Evolutionary conservation across 1,140 invertebrate genomes (phyloP), one percentile per base, ranked within the genome.

Genomic region (Melipona quadrifasciata): DNA sequence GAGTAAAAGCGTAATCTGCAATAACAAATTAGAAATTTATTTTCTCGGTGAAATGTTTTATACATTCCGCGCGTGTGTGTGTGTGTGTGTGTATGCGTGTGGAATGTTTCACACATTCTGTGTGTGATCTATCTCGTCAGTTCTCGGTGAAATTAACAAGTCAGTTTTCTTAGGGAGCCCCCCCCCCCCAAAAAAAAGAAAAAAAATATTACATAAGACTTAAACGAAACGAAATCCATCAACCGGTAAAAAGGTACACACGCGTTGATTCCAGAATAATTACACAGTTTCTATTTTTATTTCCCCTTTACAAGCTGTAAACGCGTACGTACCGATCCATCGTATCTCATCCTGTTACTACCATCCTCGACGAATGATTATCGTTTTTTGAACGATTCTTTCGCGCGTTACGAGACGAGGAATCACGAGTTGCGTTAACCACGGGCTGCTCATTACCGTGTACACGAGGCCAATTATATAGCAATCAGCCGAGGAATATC

Each of bases 391-490:
- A 39, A 68, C 67, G 67, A 24, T 39, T 39, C 67, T 68, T 39
- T 24, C 64, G 27, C 27, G 64, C 14, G n/a, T 16, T 4, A 51
- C 16, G 68, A 24, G 8, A 71, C 11, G 24, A 71, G 51, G 53
- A 58, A 58, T 57, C 27, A n/a, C n/a, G n/a, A n/a, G 73, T 61
- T n/a, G 14, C 21, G 17, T n/a, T 74, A 34, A 27, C 31, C 21
- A 71, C 21, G 55, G 24, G 53, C 51, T 64, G 67, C 55, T 88
- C 80, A 21, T 88, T 83, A 88, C 27, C 80, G 76, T 86, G 75
- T 68, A 74, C 78, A 47, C 27, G 78, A 39, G 14, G 70, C 31
- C 65, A 61, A 89, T 89, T 89, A 88, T 86, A 88, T 31, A 75
- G 57, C 57, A 68, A 74, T 75, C 71, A 70, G 53, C 65, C 65